These are phyloP conservation scores for Coranthus polyacanthus DNA, from an alignment of 2,797 vertebrate genomes.

Conservation along the genomic window DNA sequence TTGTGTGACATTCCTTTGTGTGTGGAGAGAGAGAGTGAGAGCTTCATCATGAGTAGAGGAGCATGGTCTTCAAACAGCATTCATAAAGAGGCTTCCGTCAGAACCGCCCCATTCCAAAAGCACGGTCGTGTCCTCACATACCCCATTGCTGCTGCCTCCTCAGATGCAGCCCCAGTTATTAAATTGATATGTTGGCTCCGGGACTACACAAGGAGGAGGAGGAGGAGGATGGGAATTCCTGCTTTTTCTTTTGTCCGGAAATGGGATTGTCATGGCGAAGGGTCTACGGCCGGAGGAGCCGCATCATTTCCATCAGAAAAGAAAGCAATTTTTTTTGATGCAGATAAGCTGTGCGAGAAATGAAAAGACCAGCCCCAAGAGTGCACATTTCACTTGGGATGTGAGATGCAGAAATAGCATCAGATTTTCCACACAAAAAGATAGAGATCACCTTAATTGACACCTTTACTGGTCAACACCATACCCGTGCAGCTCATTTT, in stretches of 20 bases:
- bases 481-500: slow-evolving; percentile 69
- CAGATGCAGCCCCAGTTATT: slow-evolving; percentile 39
- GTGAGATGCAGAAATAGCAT: too few relatives aligned
- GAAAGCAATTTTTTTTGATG: too few relatives aligned
- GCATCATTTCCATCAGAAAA: slow-evolving; percentile 62
- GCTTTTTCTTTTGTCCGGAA: slow-evolving; percentile 56
- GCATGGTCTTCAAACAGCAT: slow-evolving; percentile 49
- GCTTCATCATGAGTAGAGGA: slow-evolving; percentile 35
- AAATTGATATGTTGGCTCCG: slow-evolving; percentile 59
- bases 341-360: too few relatives aligned
- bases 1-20: slow-evolving; percentile 80
- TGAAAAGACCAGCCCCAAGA: too few relatives aligned
- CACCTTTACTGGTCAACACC: slow-evolving; percentile 40
- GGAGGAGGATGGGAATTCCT: too few relatives aligned
- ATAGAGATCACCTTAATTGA: neutral
- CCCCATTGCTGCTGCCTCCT: slow-evolving; percentile 28
- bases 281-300: slow-evolving; percentile 23
- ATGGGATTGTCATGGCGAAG: slow-evolving; percentile 60
- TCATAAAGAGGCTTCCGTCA: slow-evolving; percentile 36
- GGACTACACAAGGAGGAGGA: slow-evolving; percentile 30
- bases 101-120: slow-evolving; percentile 43
- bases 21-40: slow-evolving; percentile 17
- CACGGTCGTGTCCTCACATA: slow-evolving; percentile 55
- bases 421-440: neutral
- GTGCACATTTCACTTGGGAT: too few relatives aligned